Percentiles rank a stretch among this genome's conserved stretches.
Conservation (phyloP, 2,113 vertebrate species). For the Rhineura floridana region DNA sequence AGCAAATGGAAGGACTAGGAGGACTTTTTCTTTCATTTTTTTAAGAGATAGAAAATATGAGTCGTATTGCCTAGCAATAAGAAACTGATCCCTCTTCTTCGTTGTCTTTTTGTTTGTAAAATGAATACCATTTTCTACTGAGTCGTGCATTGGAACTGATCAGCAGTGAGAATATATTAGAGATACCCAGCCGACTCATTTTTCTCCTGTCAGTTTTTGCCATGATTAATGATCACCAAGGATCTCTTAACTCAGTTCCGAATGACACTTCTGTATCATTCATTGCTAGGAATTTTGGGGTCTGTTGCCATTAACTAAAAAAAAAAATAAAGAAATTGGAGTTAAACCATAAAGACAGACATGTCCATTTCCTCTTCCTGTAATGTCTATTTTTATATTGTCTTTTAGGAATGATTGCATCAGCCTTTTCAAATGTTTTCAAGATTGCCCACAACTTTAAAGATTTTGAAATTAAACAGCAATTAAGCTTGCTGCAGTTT, state of each 20-base stretch:
- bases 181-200: constrained; percentile 67
- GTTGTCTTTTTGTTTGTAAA: neutral
- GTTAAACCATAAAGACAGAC: constrained; percentile 48
- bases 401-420: constrained; percentile 13
- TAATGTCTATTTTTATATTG: constrained; percentile 30
- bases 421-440: constrained; percentile 12
- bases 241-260: constrained; percentile 63
- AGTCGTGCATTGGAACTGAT: constrained; percentile 56
- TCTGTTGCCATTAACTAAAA: constrained; percentile 60
- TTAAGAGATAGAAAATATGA: neutral
- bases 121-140: constrained; percentile 52
- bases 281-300: constrained; percentile 45
- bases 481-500: constrained; percentile 34
- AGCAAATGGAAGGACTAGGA: neutral
- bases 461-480: constrained; percentile 35
- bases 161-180: constrained; percentile 67
- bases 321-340: constrained; percentile 59
- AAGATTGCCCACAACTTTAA: constrained; percentile 5
- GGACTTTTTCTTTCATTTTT: neutral
- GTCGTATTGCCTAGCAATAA: neutral
- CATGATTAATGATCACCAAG: constrained; percentile 66
- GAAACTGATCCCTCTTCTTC: neutral
- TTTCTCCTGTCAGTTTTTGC: constrained; percentile 70
- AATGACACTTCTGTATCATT: constrained; percentile 62
- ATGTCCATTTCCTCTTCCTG: constrained; percentile 36